phyloP scores from a whole-genome alignment of 2,888 invertebrate genomes.

The Callimorpha dominula region DNA sequence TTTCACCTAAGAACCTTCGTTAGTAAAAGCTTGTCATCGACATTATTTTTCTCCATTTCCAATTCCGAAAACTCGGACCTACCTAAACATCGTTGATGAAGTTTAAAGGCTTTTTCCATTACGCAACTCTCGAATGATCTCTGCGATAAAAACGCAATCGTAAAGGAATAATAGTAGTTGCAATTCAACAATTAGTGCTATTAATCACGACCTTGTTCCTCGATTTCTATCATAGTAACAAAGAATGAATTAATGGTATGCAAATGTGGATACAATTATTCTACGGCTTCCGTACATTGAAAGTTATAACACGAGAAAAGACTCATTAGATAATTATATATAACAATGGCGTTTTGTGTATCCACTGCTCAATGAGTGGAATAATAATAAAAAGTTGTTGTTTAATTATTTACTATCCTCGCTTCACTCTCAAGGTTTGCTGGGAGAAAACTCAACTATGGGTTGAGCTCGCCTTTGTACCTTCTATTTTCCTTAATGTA shows the following conservation, averaged over 20 bases:
- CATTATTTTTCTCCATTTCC: too few relatives aligned
- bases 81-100: constrained; percentile 33
- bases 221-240: constrained; percentile 80
- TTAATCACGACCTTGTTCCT: constrained; percentile 71
- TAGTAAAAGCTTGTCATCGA: neutral
- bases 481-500: too few relatives aligned
- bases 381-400: constrained; percentile 13
- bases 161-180: constrained; percentile 54
- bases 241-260: constrained; percentile 79
- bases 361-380: constrained; percentile 29
- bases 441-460: too few relatives aligned
- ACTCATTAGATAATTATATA: constrained; percentile 68
- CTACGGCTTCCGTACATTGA: constrained; percentile 78
- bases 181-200: constrained; percentile 74
- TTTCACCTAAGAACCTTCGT: neutral
- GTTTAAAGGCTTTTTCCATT: constrained; percentile 41
- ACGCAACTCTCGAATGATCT: constrained; percentile 14
- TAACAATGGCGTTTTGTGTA: constrained; percentile 62
- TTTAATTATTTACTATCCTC: too few relatives aligned
- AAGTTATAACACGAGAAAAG: constrained; percentile 77
- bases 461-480: too few relatives aligned
- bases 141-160: constrained; percentile 36
- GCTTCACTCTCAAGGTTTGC: too few relatives aligned
- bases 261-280: constrained; percentile 73
- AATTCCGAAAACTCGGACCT: constrained; percentile 30